Percentiles rank a stretch among this genome's conserved stretches.
Conservation (phyloP, 2,113 vertebrate genomes). For the Ptyas mucosa region DNA sequence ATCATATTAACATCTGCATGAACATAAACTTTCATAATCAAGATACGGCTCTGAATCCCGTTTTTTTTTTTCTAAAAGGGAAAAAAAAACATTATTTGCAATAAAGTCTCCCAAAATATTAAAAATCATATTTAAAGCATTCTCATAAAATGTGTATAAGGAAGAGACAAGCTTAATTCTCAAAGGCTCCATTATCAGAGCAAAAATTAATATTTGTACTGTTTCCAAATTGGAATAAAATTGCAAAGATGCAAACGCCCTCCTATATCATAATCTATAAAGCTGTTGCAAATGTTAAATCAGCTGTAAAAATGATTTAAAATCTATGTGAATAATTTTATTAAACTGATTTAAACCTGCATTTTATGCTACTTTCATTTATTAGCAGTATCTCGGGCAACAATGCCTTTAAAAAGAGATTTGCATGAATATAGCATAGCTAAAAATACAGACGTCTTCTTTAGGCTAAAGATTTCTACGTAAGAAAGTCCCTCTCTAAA, state of each 20-base stretch:
- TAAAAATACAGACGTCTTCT: conserved; percentile 31
- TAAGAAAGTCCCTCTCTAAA: conserved; percentile 8
- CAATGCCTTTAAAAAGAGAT: conserved; percentile 56
- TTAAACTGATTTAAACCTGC: conserved; percentile 77
- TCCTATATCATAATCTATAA: conserved; percentile 76
- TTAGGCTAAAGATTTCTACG: background rate
- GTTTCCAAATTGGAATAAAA: conserved; percentile 86
- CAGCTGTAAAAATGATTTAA: conserved; percentile 77
- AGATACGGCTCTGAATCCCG: conserved; percentile 73
- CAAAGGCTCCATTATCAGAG: conserved; percentile 83
- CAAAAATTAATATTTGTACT: conserved; percentile 85
- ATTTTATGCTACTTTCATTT: conserved; percentile 71
- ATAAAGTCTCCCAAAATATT: conserved; percentile 88
- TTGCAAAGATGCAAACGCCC: conserved; percentile 74
- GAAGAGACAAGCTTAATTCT: conserved; percentile 77
- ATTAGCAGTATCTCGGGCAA: conserved; percentile 69
- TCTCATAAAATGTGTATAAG: conserved; percentile 75
- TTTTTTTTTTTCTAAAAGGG: conserved; percentile 54
- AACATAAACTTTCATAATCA: conserved; percentile 76
- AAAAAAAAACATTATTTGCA: conserved; percentile 61
- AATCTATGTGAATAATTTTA: conserved; percentile 76
- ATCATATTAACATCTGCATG: conserved; percentile 73
- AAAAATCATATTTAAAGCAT: conserved; percentile 84
- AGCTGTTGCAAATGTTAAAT: conserved; percentile 77
- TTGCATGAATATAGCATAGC: conserved; percentile 48